Percentiles rank a stretch among this genome's conserved stretches.
Conservation (phyloP, 2,797 vertebrate genomes). For the Miopithecus talapoin region DNA sequence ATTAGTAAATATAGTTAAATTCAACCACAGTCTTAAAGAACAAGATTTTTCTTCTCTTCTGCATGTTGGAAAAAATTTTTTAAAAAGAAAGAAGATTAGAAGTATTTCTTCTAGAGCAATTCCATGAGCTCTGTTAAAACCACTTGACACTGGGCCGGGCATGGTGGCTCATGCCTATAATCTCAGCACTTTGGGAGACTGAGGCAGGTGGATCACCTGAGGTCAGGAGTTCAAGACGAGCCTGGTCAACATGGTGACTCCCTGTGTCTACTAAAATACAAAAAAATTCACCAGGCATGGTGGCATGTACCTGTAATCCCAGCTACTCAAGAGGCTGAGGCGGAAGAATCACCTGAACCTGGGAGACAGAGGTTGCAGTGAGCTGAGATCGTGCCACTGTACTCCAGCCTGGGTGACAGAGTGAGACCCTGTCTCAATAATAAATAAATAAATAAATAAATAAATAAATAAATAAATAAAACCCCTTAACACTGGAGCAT, state of each 20-base stretch:
- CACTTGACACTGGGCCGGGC: not conserved
- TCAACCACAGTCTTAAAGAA: not conserved
- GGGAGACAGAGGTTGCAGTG: not conserved
- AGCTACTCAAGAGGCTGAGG: not conserved
- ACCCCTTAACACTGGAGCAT: not conserved
- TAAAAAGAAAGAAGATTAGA: not conserved
- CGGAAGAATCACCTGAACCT: not conserved
- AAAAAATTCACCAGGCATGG: not conserved
- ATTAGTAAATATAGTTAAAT: not conserved
- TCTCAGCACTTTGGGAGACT: not conserved
- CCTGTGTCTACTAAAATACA: not conserved
- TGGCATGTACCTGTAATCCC: not conserved
- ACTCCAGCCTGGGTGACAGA: not conserved
- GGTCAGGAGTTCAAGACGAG: not conserved
- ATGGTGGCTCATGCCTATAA: not conserved
- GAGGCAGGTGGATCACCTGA: not conserved
- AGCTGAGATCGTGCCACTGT: not conserved
- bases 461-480: not conserved
- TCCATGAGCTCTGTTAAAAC: not conserved
- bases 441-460: not conserved
- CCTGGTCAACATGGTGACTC: not conserved
- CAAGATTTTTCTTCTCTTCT: not conserved
- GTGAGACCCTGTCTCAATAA: not conserved
- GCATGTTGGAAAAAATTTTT: not conserved
- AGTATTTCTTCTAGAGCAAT: not conserved